Evolutionary conservation across 2,113 vertebrate species (phyloP).

Genomic region (Speoplatyrhinus poulsoni): DNA sequence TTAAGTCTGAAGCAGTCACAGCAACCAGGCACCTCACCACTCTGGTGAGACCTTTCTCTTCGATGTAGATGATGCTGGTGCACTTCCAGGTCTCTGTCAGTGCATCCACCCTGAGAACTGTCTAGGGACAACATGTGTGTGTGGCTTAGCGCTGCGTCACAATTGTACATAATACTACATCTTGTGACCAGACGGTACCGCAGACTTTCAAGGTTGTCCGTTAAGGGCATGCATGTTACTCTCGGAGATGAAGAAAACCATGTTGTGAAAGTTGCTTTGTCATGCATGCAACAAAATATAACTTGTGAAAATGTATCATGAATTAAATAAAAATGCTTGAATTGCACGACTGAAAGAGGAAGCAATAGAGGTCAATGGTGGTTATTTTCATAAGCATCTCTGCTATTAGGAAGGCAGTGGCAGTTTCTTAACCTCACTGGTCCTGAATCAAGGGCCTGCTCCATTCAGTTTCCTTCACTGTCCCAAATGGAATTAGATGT

Average conservation of each 20-base stretch:
- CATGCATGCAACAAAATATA: conserved; percentile 17
- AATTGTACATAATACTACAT: no score
- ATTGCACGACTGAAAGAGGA: conserved; percentile 64
- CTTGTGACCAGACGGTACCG: no score
- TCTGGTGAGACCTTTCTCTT: conserved; percentile 9
- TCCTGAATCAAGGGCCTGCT: conserved; percentile 57
- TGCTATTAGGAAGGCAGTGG: conserved; percentile 62
- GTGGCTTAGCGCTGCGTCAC: no score
- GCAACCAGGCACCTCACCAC: conserved; percentile 56
- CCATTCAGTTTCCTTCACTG: conserved; percentile 23
- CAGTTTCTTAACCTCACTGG: conserved; percentile 63
- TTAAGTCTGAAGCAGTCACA: conserved; percentile 54
- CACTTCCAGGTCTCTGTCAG: background rate
- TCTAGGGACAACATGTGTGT: no score
- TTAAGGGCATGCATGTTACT: background rate
- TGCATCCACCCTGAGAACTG: no score
- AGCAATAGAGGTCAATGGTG: conserved; percentile 66
- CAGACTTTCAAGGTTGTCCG: no score
- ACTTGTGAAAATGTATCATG: conserved; percentile 45
- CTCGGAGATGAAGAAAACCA: background rate
- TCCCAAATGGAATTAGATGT: conserved; percentile 63
- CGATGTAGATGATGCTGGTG: background rate
- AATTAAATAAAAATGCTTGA: conserved; percentile 69
- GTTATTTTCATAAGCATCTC: conserved; percentile 66
- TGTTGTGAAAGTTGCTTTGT: background rate